Evolutionary conservation across 2,888 invertebrate species (phyloP).

Genomic region (Nasonia oneida): DNA sequence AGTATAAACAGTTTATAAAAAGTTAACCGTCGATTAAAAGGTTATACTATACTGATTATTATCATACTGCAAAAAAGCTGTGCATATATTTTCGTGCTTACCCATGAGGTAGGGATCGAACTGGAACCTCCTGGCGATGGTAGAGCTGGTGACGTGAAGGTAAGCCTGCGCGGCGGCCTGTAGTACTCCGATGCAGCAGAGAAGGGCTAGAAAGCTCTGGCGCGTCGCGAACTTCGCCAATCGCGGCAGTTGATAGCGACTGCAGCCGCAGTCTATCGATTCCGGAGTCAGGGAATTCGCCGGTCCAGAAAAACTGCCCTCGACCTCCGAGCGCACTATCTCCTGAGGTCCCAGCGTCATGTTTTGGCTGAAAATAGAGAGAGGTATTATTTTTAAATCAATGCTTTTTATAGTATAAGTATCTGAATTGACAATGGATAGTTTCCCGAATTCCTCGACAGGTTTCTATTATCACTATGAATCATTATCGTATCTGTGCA

Average conservation of each 20-base stretch:
- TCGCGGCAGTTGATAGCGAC: conserved; percentile 72
- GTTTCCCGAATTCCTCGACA: neutral
- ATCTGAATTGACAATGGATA: neutral
- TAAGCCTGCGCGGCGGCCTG: conserved; percentile 74
- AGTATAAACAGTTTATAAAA: too few relatives aligned
- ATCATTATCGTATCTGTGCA: neutral
- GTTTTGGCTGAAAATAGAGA: conserved; percentile 16
- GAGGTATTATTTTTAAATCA: neutral
- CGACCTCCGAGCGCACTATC: conserved; percentile 73
- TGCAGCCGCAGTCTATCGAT: conserved; percentile 76
- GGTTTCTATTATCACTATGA: conserved; percentile 1
- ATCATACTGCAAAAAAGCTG: neutral
- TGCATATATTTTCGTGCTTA: conserved; percentile 58
- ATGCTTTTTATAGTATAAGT: too few relatives aligned
- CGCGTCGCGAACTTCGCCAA: conserved; percentile 76
- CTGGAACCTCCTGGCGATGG: conserved; percentile 74
- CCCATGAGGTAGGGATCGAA: conserved; percentile 73
- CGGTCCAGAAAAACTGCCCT: conserved; percentile 74
- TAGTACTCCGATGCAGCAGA: conserved; percentile 73
- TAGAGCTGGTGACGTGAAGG: conserved; percentile 70
- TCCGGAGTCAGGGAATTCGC: conserved; percentile 74
- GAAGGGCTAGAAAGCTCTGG: conserved; percentile 70
- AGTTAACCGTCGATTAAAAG: too few relatives aligned
- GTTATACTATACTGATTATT: too few relatives aligned
- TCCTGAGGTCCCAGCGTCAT: conserved; percentile 75